phyloP scores from a whole-genome alignment of 1,140 invertebrate genomes.

The Acromyrmex charruanus region DNA sequence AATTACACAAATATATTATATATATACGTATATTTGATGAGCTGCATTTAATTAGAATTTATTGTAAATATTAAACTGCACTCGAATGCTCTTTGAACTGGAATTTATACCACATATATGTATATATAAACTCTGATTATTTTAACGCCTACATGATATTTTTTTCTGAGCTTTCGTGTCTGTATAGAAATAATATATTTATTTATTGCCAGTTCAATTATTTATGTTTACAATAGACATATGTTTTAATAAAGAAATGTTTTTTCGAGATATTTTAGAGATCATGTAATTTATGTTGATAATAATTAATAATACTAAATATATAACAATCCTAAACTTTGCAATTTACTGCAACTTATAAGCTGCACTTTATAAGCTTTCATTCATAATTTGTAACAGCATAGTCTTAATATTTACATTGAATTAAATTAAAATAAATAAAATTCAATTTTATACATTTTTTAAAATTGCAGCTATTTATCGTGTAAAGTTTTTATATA shows the following conservation, averaged over 20 bases:
- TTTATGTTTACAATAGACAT: constrained; percentile 45
- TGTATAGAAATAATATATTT: constrained; percentile 45
- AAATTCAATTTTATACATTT: constrained; percentile 28
- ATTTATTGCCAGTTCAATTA: constrained; percentile 39
- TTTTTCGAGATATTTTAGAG: constrained; percentile 40
- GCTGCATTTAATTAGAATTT: constrained; percentile 30
- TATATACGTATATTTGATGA: constrained; percentile 11
- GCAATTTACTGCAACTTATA: constrained; percentile 62
- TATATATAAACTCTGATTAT: neutral
- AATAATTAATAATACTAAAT: constrained; percentile 41
- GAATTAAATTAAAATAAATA: constrained; percentile 70
- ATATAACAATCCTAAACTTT: constrained; percentile 69
- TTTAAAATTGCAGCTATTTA: constrained; percentile 51
- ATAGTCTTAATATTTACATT: constrained; percentile 37
- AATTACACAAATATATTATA: constrained; percentile 10
- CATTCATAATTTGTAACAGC: constrained; percentile 51
- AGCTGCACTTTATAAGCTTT: constrained; percentile 24
- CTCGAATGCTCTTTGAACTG: neutral
- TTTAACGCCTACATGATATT: constrained; percentile 34
- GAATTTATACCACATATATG: neutral
- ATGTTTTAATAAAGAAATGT: constrained; percentile 52
- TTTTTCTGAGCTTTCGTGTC: constrained; percentile 28
- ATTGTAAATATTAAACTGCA: constrained; percentile 38
- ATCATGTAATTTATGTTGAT: constrained; percentile 51
- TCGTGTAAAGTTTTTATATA: constrained; percentile 54